Percentiles rank a stretch among this genome's conserved stretches.
Conservation (phyloP, 1,140 invertebrate species). For the Drosophila guanche region DNA sequence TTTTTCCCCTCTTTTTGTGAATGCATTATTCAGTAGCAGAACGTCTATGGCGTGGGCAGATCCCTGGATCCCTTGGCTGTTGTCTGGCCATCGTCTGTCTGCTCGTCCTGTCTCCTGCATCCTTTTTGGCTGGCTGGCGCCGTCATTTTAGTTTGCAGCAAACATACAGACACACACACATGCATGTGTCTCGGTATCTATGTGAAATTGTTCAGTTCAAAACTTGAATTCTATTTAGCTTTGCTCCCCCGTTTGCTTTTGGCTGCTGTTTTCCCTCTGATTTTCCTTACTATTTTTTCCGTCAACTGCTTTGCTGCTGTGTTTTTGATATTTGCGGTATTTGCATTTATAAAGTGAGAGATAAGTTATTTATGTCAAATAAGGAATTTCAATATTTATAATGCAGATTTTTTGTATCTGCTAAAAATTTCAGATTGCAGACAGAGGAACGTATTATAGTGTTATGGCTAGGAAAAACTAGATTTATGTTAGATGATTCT, state of each 20-base stretch:
- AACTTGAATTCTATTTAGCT: slow-evolving; percentile 75
- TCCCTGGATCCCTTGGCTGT: slow-evolving; percentile 33
- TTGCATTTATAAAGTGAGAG: slow-evolving; percentile 63
- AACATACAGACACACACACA: slow-evolving; percentile 2
- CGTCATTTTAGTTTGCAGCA: slow-evolving; percentile 51
- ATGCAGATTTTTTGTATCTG: slow-evolving; percentile 21
- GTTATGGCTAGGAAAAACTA: too few species aligned
- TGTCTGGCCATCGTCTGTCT: slow-evolving; percentile 68
- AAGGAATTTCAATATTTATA: slow-evolving; percentile 65
- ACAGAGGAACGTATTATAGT: slow-evolving; percentile 9
- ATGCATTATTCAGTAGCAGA: slow-evolving; percentile 71
- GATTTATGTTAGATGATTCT: too few species aligned
- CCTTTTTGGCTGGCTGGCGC: slow-evolving; percentile 55
- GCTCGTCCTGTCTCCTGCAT: slow-evolving; percentile 38
- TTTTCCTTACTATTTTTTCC: slow-evolving; percentile 27
- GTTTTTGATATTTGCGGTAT: slow-evolving; percentile 52
- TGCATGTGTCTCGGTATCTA: slow-evolving; percentile 13
- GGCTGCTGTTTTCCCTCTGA: slow-evolving; percentile 37
- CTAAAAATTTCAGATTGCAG: slow-evolving; percentile 29
- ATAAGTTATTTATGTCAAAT: slow-evolving; percentile 58
- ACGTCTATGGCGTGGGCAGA: slow-evolving; percentile 39
- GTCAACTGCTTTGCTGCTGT: slow-evolving; percentile 43
- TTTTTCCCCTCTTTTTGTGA: slow-evolving; percentile 43
- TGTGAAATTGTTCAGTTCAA: slow-evolving; percentile 60
- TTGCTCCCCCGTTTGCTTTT: slow-evolving; percentile 25